Conservation (phyloP, 2,113 vertebrate genomes). For the human (Homo sapiens) region DNA sequence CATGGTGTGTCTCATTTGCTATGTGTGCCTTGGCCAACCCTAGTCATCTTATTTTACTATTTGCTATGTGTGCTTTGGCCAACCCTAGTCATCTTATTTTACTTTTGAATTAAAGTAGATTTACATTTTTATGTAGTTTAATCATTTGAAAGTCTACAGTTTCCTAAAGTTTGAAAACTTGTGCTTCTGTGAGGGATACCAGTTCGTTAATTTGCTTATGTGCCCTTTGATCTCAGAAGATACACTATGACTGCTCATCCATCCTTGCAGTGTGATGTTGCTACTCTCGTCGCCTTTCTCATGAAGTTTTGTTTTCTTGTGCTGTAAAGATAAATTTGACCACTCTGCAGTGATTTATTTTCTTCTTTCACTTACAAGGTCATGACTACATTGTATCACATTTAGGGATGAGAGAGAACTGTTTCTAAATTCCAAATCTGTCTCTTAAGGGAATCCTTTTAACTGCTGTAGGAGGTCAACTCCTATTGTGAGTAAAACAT, state of each 20-base stretch:
- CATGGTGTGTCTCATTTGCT: not conserved
- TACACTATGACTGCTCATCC: not conserved
- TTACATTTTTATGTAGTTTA: not conserved
- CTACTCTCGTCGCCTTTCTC: not conserved
- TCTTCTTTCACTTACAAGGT: not conserved
- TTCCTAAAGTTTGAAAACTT: not conserved
- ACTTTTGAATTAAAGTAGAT: not conserved
- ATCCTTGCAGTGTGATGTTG: not conserved
- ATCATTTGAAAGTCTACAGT: not conserved
- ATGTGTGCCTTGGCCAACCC: not conserved
- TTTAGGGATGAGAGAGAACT: not conserved
- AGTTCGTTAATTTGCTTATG: not conserved
- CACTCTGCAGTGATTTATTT: not conserved
- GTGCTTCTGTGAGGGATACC: not conserved
- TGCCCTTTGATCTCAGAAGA: not conserved
- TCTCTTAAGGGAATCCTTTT: not conserved
- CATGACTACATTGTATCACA: not conserved
- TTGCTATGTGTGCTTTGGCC: not conserved
- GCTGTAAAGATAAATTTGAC: not conserved
- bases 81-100: not conserved
- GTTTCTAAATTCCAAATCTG: not conserved
- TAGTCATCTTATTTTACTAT: not conserved
- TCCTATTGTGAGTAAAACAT: not conserved
- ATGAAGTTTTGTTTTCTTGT: not conserved
- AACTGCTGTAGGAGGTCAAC: not conserved